These are phyloP conservation scores for Chrysolina americana DNA, from an alignment of 2,888 invertebrate species.

Conservation along the genomic window DNA sequence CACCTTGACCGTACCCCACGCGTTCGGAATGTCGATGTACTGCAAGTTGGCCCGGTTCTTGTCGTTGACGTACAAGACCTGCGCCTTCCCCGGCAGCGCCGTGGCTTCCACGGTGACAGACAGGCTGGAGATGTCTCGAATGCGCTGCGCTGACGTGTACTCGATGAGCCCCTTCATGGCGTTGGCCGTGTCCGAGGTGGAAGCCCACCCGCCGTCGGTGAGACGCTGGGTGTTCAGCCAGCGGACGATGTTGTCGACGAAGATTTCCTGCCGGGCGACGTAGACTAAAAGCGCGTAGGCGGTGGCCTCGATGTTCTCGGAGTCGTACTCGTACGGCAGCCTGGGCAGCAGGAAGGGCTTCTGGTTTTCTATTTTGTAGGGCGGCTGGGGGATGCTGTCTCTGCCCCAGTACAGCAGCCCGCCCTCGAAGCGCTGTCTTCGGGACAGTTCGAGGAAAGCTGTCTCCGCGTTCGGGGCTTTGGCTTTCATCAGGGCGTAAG, in stretches of 20 bases:
- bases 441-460: conserved; percentile 82
- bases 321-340: conserved; percentile 89
- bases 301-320: conserved; percentile 93
- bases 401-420: conserved; percentile 91
- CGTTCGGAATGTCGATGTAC: conserved; percentile 87
- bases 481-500: conserved; percentile 87
- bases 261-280: conserved; percentile 86
- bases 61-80: conserved; percentile 78
- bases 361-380: conserved; percentile 90
- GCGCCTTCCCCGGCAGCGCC: conserved; percentile 78
- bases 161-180: conserved; percentile 92
- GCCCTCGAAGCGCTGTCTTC: conserved; percentile 72
- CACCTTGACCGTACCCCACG: conserved; percentile 95
- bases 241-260: conserved; percentile 85
- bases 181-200: conserved; percentile 84
- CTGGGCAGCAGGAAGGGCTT: conserved; percentile 92
- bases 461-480: conserved; percentile 90
- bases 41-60: conserved; percentile 86
- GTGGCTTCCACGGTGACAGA: conserved; percentile 88
- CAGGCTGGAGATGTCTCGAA: conserved; percentile 85
- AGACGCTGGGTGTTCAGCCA: conserved; percentile 92
- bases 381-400: conserved; percentile 83
- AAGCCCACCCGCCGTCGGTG: conserved; percentile 81
- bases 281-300: conserved; percentile 93
- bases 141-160: conserved; percentile 87